Evolutionary conservation across 1,140 invertebrate species (phyloP).

Genomic region (Drosophila sp.): DNA sequence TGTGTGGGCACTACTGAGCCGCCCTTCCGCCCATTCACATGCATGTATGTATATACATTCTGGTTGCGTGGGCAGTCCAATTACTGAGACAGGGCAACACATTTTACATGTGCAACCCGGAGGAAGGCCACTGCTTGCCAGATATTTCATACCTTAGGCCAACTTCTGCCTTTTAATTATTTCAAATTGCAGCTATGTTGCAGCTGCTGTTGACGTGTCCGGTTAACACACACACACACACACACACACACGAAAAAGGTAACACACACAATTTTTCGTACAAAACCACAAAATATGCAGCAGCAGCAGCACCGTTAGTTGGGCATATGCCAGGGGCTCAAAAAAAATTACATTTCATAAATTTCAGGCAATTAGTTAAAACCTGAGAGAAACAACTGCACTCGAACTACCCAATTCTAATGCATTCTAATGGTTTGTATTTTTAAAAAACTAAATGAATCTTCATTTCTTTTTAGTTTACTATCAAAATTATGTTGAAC

Average conservation of each 20-base stretch:
- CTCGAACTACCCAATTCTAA: no score
- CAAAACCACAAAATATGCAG: slow-evolving; percentile 55
- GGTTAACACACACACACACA: slow-evolving; percentile 21
- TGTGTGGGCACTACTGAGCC: neutral
- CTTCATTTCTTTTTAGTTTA: no score
- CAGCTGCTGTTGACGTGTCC: slow-evolving; percentile 66
- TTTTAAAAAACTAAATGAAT: no score
- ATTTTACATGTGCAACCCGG: slow-evolving; percentile 33
- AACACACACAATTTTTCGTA: slow-evolving; percentile 10
- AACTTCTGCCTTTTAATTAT: slow-evolving; percentile 67
- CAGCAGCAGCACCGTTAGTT: slow-evolving; percentile 29
- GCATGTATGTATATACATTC: neutral
- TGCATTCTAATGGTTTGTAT: no score
- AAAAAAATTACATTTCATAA: slow-evolving; percentile 60
- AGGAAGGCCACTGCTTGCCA: slow-evolving; percentile 35
- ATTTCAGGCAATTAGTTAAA: slow-evolving; percentile 54
- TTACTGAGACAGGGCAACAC: slow-evolving; percentile 36
- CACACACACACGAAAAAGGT: neutral
- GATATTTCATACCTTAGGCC: slow-evolving; percentile 51
- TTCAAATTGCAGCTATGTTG: slow-evolving; percentile 58
- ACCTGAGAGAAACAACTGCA: slow-evolving; percentile 35
- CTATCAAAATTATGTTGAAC: no score
- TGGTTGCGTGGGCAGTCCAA: slow-evolving; percentile 31
- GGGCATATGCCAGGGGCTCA: slow-evolving; percentile 11
- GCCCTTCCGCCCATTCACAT: no score